phyloP scores from a whole-genome alignment of 2,888 invertebrate genomes.

The Rhamphomyia laevipes region DNA sequence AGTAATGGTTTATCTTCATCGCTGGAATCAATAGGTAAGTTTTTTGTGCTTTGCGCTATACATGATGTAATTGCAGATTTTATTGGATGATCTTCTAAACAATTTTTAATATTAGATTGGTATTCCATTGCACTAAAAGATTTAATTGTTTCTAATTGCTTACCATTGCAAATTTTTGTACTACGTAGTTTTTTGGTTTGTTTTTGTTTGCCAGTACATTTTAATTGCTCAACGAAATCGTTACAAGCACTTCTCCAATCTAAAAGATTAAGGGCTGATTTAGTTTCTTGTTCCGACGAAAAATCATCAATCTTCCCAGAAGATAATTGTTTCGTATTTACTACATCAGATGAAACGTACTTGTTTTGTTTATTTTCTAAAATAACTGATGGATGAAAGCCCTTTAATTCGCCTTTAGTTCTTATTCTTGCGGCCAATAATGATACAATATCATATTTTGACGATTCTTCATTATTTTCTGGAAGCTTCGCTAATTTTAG shows the following conservation, averaged over 20 bases:
- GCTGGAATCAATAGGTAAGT: constrained; percentile 12
- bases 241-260: constrained; percentile 62
- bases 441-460: constrained; percentile 43
- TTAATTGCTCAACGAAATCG: constrained; percentile 65
- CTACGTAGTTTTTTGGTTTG: constrained; percentile 22
- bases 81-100: constrained; percentile 3
- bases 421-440: constrained; percentile 59
- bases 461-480: background rate
- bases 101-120: constrained; percentile 1
- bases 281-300: constrained; percentile 11
- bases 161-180: constrained; percentile 15
- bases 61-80: constrained; percentile 2
- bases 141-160: constrained; percentile 13
- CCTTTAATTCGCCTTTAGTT: constrained; percentile 77
- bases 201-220: constrained; percentile 40
- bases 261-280: constrained; percentile 14
- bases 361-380: no score
- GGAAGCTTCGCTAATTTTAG: background rate
- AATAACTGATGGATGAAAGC: constrained; percentile 22
- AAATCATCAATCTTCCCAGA: constrained; percentile 15
- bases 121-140: constrained; percentile 8
- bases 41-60: background rate
- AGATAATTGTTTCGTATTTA: no score
- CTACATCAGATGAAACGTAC: no score
- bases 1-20: constrained; percentile 26